These are phyloP conservation scores for Leptopilina myrica DNA, from an alignment of 2,888 invertebrate genomes.

Conservation along the genomic window DNA sequence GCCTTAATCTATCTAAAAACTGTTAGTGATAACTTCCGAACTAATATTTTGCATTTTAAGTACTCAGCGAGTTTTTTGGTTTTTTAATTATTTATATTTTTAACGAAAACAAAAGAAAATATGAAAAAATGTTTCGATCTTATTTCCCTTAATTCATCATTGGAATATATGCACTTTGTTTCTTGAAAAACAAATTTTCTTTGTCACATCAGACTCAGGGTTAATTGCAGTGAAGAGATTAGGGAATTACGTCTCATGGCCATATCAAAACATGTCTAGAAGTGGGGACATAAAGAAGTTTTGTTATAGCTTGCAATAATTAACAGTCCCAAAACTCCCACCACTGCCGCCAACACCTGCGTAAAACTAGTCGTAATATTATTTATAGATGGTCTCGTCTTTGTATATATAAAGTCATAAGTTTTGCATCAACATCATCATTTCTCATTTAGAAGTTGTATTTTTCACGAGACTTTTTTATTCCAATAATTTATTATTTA, in stretches of 20 bases:
- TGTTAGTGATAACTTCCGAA: too few relatives aligned
- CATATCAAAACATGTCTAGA: constrained; percentile 17
- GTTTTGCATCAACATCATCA: not conserved
- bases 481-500: not conserved
- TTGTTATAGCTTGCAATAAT: not conserved
- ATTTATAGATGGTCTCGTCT: not conserved
- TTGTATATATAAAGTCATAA: constrained; percentile 26
- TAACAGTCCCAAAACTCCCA: constrained; percentile 22
- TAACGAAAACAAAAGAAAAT: not conserved
- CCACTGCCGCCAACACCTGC: not conserved
- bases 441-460: not conserved
- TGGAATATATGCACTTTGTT: not conserved
- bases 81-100: too few relatives aligned
- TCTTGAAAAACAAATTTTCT: not conserved
- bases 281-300: not conserved
- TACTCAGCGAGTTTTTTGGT: too few relatives aligned
- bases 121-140: not conserved
- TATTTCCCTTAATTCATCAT: not conserved
- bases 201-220: not conserved
- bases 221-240: constrained; percentile 13
- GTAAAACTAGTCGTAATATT: constrained; percentile 11
- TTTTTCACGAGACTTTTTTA: not conserved
- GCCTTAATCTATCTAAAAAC: too few relatives aligned
- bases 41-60: too few relatives aligned
- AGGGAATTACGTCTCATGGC: constrained; percentile 20